Base-by-base conservation (phyloP, 2,113 vertebrate species). In the Tachysurus fulvidraco region DNA sequence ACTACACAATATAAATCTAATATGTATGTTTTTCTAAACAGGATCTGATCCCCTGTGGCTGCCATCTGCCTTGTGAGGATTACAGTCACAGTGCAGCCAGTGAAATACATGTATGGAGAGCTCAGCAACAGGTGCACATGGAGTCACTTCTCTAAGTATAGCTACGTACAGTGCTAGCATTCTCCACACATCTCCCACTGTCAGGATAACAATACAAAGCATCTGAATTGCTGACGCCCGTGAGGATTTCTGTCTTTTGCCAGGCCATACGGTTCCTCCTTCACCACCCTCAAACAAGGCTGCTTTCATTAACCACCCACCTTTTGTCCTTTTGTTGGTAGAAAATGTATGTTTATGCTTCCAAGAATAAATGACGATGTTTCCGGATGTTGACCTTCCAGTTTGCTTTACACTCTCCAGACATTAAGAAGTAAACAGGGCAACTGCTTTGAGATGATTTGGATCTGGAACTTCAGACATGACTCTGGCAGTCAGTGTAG, bases 71-170 rank as follows among this genome's bases (percentile, higher is more conserved):
- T 83, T 71, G 16, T 36, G 77, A 82, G 84, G 73, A 64, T 83
- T 83, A 36, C 65, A 57, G 50, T 81, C 54, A 57, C 82, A 85
- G 19, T 57, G 21, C 54, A 83, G 71, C 44, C 25, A 41, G 65
- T 78, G 55, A 89, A 44, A 46, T 57, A 17, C 83, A 54, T 41
- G 71, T 74, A 89, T 81, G 84, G 90, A 89, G 84, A 87, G 69
- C 50, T 54, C 59, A 74, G 88, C 60, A 83, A 92, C 91, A 92
- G 91, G 91, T 92, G 91, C 83, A 11, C 69, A 81, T 83, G 76
- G 46, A 83, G 87, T 89, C 90, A 91, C 85, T 84, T 77, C 62
- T 88, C 91, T 90, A 89, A 81, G 86, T 91, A 86, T 90, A 91
- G 90, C 67, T 69, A 13, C 25, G 17, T 65, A 16, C 52, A 44